phyloP scores from a whole-genome alignment of 2,113 vertebrate genomes.

The Puffinus mauretanicus region DNA sequence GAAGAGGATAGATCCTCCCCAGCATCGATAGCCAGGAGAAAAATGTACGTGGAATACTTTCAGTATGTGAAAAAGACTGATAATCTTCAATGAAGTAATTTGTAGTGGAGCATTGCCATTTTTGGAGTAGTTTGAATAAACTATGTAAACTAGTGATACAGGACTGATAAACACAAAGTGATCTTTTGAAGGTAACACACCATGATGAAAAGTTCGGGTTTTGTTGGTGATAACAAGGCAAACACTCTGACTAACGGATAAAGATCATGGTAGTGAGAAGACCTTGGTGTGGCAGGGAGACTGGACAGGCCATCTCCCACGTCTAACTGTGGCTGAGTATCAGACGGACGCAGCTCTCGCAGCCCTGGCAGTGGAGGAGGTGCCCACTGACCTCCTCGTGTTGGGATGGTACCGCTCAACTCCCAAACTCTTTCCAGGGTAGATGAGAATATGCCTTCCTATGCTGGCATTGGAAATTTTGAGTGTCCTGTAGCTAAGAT shows the following conservation, averaged over 20 bases:
- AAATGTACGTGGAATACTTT: background rate
- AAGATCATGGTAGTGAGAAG: background rate
- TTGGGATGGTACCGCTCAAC: background rate
- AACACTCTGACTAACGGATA: background rate
- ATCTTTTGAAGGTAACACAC: background rate
- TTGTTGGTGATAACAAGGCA: background rate
- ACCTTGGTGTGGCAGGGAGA: background rate
- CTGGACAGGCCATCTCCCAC: background rate
- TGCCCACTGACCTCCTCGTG: background rate
- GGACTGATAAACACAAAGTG: background rate
- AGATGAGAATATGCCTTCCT: background rate
- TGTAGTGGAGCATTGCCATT: background rate
- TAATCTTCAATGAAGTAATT: too few relatives aligned
- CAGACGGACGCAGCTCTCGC: rapidly evolving
- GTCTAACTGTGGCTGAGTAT: background rate
- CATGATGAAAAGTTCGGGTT: background rate
- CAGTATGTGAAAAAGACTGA: background rate
- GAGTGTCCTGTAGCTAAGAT: background rate
- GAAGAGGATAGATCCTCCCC: background rate
- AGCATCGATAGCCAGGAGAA: background rate
- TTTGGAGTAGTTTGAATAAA: background rate
- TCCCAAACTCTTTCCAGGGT: background rate
- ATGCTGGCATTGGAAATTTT: background rate
- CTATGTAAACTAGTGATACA: background rate
- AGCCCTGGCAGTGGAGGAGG: background rate